Conservation (phyloP, 2,113 vertebrate species). For the Bucco capensis region DNA sequence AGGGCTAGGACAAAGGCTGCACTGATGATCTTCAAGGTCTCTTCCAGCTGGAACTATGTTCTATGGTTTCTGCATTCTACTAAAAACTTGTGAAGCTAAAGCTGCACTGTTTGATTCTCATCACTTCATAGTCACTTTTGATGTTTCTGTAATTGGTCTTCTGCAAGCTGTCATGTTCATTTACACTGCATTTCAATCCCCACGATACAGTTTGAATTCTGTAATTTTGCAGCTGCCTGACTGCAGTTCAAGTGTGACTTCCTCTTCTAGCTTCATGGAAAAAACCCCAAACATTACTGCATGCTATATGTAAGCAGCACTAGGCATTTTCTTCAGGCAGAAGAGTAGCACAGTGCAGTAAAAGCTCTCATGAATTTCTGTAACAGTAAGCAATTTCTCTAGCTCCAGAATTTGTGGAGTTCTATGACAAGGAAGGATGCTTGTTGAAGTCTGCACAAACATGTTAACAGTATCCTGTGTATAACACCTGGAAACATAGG, state of each 20-base stretch:
- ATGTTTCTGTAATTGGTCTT: neutral
- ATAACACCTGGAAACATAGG: neutral
- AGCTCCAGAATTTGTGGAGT: neutral
- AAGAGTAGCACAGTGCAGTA: neutral
- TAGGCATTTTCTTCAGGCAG: neutral
- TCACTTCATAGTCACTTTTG: neutral
- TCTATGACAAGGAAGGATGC: neutral
- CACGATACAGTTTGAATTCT: neutral
- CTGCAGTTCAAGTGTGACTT: neutral
- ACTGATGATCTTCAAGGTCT: too few species aligned
- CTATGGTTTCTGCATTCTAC: neutral
- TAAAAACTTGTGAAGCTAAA: neutral
- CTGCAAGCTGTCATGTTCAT: neutral
- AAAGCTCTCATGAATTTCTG: neutral
- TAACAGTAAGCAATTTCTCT: neutral
- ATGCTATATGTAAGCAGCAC: neutral
- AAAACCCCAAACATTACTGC: neutral
- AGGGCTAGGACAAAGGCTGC: too few species aligned
- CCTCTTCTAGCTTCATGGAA: neutral
- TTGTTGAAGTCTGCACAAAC: neutral
- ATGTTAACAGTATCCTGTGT: neutral
- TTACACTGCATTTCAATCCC: neutral
- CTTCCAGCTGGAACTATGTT: too few species aligned
- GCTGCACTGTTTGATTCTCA: neutral
- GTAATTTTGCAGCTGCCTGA: neutral